These are phyloP conservation scores for Halictus ligatus DNA, from an alignment of 2,888 invertebrate species.

Conservation along the genomic window DNA sequence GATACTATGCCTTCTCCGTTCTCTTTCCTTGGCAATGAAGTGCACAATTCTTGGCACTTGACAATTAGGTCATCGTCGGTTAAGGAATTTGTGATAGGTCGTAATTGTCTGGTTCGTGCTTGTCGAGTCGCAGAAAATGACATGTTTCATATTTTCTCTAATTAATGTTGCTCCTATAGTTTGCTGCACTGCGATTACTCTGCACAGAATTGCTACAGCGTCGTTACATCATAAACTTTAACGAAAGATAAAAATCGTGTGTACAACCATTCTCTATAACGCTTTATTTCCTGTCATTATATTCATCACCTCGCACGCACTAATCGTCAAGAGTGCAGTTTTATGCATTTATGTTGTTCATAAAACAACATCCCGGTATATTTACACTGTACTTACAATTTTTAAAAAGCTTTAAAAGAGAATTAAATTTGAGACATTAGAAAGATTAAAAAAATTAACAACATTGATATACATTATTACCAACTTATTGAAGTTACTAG, in stretches of 20 bases:
- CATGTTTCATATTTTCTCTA: background rate
- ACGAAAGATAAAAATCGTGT: background rate
- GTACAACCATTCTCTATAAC: background rate
- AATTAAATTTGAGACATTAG: background rate
- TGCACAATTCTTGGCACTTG: conserved; percentile 1
- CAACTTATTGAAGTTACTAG: too few species aligned
- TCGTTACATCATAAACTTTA: background rate
- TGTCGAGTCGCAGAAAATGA: background rate
- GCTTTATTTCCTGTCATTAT: background rate
- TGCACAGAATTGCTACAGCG: background rate
- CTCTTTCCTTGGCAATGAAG: background rate
- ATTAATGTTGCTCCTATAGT: background rate
- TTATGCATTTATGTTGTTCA: background rate
- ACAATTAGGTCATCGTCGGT: background rate
- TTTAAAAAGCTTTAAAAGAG: background rate
- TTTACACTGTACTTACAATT: background rate
- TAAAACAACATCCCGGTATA: background rate
- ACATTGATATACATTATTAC: too few species aligned
- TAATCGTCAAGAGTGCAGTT: background rate
- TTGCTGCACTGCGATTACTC: background rate
- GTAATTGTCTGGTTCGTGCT: background rate
- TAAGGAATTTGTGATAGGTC: background rate
- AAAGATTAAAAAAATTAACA: too few species aligned
- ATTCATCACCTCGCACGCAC: background rate
- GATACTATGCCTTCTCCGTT: background rate